Evolutionary conservation across 2,113 vertebrate genomes (phyloP), one percentile per base, ranked within the genome.

Genomic region (Geococcyx californianus): DNA sequence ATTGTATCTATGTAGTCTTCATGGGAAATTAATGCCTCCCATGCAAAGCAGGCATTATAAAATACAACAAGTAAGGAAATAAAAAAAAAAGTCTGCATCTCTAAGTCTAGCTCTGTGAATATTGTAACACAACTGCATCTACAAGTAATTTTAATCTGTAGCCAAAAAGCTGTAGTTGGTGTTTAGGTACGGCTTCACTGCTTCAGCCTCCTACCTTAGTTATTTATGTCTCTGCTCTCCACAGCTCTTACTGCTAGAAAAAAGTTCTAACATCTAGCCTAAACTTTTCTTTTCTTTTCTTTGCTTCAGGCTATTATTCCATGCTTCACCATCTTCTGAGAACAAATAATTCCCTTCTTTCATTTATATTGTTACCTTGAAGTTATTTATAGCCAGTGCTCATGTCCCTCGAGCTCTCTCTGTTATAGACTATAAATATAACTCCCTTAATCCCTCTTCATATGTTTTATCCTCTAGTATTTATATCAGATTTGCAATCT

Each of bases 301-400:
- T 88, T 79, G 49, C 89, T 95, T 92, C 75, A 85, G 85, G 90
- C 84, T 90, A 92, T 93, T 89, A 92, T 70, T 95, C 67, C 69
- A 89, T 42, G 74, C 82, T 93, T 86, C 72, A 87, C 77, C 87
- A 94, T 87, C 79, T 87, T 95, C 77, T 78, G 90, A 95, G 96
- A 96, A 95, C 74, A 95, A 97, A 95, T 93, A 97, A 97, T 94
- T 97, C 95, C 92, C 94, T 96, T 89, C 85, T 66, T 97, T 97
- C 95, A 96, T 97, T 97, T 97, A 96, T 95, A 94, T 56, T 90
- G 79, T 89, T 97, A 96, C 97, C 96, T 97, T 97, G 92, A 94
- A 94, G 96, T 92, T 97, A 97, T 97, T 97, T 97, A 97, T 97
- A 97, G 87, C 52, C 81, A 82, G 62, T 94, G 95, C 72, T 72